Evolutionary conservation across 2,888 invertebrate genomes (phyloP), one percentile per base, ranked within the genome.

Genomic region (Polydrusus tereticollis): DNA sequence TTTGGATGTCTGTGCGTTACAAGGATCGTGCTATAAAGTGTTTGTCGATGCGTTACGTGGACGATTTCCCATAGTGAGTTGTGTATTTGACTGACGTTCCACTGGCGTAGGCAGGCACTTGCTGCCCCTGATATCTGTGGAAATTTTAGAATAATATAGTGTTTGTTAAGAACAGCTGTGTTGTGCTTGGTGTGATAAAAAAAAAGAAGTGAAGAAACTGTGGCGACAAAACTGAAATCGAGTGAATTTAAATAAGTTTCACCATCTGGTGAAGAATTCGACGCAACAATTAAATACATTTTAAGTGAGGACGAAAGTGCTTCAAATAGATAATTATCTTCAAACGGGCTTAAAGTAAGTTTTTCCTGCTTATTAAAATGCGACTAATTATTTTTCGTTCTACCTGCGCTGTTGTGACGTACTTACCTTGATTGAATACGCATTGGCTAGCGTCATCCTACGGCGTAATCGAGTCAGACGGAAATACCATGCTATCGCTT

Each of bases 11-110:
- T 29, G 20, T 63, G 62, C 3, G 12, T 55, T 18, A 43, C 1
- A n/a, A 47, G 36, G 57, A 36, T 29, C 41, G 20, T 43, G 43
- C 66, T 50, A 43, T 29, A n/a, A 38, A 45, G 62, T 41, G 60
- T n/a, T 72, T 66, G 55, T 36, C 29, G 21, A 36, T 36, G 21
- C 55, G 16, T 52, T 60, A 50, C 59, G 45, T 62, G 52, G 62
- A 72, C 68, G 33, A 74, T 70, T 65, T 55, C 23, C 58, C 62
- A 38, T 14, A 26, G 71, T 74, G 70, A 66, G 67, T 58, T 70
- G 65, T 72, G 72, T 45, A 72, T 72, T 72, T 68, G 65, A 74
- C 70, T 74, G 74, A 68, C 72, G 58, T 59, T 55, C 71, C 74
- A 74, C 60, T 74, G 72, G 74, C 74, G 74, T 74, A 72, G 71